Evolutionary conservation across 2,888 invertebrate species (phyloP).

Genomic region (Dryocosmus kuriphilus): DNA sequence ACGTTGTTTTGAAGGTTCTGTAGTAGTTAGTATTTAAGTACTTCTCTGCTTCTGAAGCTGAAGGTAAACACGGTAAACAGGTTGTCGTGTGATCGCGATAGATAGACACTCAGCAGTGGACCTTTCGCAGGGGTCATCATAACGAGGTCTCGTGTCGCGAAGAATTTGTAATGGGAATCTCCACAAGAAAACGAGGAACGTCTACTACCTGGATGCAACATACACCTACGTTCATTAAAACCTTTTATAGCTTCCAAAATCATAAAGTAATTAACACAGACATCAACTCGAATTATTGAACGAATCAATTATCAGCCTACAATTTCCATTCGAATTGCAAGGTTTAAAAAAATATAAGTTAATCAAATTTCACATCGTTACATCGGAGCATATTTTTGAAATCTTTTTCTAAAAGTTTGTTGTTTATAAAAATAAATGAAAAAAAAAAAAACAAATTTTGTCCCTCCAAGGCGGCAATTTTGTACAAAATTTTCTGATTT

Average conservation of each 20-base stretch:
- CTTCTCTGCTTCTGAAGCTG: constrained; percentile 55
- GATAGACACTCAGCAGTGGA: constrained; percentile 58
- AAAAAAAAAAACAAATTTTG: too few relatives aligned
- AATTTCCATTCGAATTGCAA: too few relatives aligned
- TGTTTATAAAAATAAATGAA: too few relatives aligned
- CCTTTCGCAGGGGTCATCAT: constrained; percentile 68
- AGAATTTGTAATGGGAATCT: constrained; percentile 53
- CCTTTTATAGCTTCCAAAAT: background rate
- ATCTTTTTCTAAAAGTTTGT: too few relatives aligned
- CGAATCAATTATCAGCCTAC: too few relatives aligned
- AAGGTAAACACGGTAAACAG: constrained; percentile 61
- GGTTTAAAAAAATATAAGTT: too few relatives aligned
- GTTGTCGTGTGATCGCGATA: constrained; percentile 58
- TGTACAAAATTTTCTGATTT: too few relatives aligned
- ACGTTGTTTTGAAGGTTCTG: background rate
- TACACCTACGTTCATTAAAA: background rate
- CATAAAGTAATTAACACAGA: too few relatives aligned
- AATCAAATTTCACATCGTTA: too few relatives aligned
- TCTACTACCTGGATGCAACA: background rate
- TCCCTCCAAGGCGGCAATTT: too few relatives aligned
- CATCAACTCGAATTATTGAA: too few relatives aligned
- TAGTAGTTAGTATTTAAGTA: constrained; percentile 46
- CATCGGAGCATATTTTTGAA: too few relatives aligned
- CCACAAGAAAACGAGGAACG: constrained; percentile 48
- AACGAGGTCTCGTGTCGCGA: constrained; percentile 70